These are phyloP conservation scores for Julus scanicus DNA, from an alignment of 2,888 invertebrate species.

Conservation along the genomic window DNA sequence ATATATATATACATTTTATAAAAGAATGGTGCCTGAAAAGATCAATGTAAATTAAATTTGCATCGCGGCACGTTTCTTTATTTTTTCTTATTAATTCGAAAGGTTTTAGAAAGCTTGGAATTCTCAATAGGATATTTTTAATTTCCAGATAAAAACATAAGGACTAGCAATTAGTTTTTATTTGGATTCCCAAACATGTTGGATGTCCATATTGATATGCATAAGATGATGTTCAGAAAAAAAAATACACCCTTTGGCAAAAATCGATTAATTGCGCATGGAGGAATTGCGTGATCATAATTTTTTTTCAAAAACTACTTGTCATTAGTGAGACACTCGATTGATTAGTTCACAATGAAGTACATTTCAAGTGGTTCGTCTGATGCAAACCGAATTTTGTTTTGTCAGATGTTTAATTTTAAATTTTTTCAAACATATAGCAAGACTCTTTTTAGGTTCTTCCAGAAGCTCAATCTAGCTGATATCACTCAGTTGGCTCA, in stretches of 20 bases:
- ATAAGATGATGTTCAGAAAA: background rate
- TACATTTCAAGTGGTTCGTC: background rate
- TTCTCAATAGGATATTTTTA: background rate
- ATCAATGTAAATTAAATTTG: background rate
- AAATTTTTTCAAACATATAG: background rate
- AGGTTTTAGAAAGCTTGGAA: background rate
- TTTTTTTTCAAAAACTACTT: background rate
- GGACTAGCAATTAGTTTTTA: background rate
- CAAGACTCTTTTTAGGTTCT: background rate
- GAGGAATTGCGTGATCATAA: background rate
- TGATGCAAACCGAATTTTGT: background rate
- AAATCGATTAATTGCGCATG: slow-evolving; percentile 24
- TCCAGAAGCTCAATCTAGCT: background rate
- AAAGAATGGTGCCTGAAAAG: background rate
- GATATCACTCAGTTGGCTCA: background rate
- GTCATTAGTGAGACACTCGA: background rate
- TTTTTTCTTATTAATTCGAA: background rate
- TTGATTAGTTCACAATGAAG: background rate
- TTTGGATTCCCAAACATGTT: background rate
- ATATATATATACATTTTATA: background rate
- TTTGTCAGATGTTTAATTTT: slow-evolving; percentile 19
- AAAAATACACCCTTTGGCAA: background rate
- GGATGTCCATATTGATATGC: background rate
- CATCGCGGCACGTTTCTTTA: background rate
- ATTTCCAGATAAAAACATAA: background rate